These are phyloP conservation scores for Tetragnatha versicolor DNA, from an alignment of 1,140 invertebrate species.

Conservation along the genomic window DNA sequence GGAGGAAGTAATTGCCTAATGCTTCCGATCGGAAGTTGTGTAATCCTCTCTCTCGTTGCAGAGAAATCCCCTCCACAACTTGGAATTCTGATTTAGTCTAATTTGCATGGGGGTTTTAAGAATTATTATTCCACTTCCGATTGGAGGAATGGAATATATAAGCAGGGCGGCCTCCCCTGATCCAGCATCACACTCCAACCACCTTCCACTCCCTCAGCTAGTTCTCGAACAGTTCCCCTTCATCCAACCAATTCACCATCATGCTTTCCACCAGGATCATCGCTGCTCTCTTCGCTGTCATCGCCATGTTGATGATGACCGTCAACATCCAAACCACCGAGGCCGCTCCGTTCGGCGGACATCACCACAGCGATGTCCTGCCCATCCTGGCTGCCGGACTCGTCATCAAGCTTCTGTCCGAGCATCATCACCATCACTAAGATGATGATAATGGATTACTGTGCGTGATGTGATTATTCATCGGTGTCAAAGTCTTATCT, in stretches of 20 bases:
- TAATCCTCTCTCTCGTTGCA: background rate
- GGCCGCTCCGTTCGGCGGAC: background rate
- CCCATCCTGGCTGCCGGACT: conserved; percentile 24
- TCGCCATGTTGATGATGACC: background rate
- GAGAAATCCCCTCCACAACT: background rate
- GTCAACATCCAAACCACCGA: background rate
- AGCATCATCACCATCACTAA: too few species aligned
- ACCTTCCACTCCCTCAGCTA: background rate
- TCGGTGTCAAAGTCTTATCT: too few species aligned
- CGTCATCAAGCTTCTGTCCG: conserved; percentile 8
- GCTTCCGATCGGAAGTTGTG: conserved; percentile 1
- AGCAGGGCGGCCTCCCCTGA: background rate
- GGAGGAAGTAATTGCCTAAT: too few species aligned
- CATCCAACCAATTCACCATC: background rate
- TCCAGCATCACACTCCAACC: background rate
- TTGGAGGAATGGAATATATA: conserved; percentile 1
- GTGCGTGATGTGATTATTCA: too few species aligned
- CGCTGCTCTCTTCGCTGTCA: background rate
- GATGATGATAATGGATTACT: too few species aligned
- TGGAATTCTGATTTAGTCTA: background rate
- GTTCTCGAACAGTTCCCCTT: background rate
- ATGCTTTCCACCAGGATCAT: background rate
- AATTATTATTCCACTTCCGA: conserved; percentile 9
- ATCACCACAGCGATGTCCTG: background rate
- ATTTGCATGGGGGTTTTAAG: background rate